Evolutionary conservation across 2,888 invertebrate species (phyloP), one percentile per base, ranked within the genome.

Genomic region (Drosophila helvetica): DNA sequence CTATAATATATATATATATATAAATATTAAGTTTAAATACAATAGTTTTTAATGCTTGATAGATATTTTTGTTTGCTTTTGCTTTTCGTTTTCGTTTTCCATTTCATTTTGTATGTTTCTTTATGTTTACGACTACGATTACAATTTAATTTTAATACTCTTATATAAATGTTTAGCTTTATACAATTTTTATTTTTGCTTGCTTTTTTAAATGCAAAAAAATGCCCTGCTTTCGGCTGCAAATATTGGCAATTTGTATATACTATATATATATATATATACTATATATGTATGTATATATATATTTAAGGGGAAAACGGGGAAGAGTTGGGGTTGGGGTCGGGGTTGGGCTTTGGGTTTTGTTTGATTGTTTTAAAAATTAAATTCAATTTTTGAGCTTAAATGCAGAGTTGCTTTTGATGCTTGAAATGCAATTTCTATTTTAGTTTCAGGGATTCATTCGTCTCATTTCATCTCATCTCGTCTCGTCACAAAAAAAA

Each of bases 381-480:
- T 85, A 87, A 82, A 86, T 80, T 88, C 77, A 81, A 78, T 80
- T 77, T 79, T 89, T 89, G 90, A 90, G 89, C 89, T 90, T 89
- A 90, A 89, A 90, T 90, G 90, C 90, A 79, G 77, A 78, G 70
- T 60, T 74, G 64, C 67, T 57, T 75, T 66, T 70, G 80, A 80
- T 80, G 86, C 88, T 38, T 87, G 71, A 81, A 88, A 90, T 89
- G 88, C 86, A 88, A 53, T 55, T 61, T 65, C 42, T 63, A 77
- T 71, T 77, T 74, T 62, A 67, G 56, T 74, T 74, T 43, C 50
- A 38, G 52, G 55, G 45, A 19, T 27, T n/a, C 17, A 30, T 38
- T 19, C 68, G 46, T 47, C 46, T 67, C 33, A 15, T 30, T 19
- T 53, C 27, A 50, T 45, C 65, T 27, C 66, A 46, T 47, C 47